phyloP scores from a whole-genome alignment of 1,140 invertebrate species.

The Hyles euphorbiae region DNA sequence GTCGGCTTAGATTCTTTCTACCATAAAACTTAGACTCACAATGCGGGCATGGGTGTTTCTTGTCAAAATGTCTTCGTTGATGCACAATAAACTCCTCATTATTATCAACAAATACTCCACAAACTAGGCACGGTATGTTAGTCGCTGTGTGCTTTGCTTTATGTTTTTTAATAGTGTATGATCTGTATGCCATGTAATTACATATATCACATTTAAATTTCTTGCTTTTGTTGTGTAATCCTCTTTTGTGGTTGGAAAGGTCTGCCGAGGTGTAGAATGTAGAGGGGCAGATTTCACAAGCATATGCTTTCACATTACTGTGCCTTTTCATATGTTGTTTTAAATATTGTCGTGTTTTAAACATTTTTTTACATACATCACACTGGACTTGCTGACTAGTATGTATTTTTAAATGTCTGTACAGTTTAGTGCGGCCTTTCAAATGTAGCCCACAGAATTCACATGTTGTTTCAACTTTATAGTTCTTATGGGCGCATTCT shows the following conservation, averaged over 20 bases:
- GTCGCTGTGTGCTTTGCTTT: constrained; percentile 36
- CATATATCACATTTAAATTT: constrained; percentile 46
- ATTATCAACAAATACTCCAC: constrained; percentile 42
- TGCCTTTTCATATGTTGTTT: constrained; percentile 48
- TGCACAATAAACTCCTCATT: constrained; percentile 34
- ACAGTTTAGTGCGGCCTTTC: constrained; percentile 35
- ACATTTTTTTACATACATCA: constrained; percentile 42
- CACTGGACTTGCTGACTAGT: constrained; percentile 30
- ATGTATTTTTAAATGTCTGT: constrained; percentile 46
- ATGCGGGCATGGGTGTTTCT: constrained; percentile 32
- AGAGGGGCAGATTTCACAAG: constrained; percentile 51
- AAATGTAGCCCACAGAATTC: constrained; percentile 50
- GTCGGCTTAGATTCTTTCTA: constrained; percentile 27
- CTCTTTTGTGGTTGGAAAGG: constrained; percentile 48
- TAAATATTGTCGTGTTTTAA: constrained; percentile 27
- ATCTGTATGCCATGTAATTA: constrained; percentile 32
- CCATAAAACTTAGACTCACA: constrained; percentile 32
- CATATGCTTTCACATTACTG: constrained; percentile 37
- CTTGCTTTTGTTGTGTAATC: constrained; percentile 35
- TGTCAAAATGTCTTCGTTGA: constrained; percentile 38
- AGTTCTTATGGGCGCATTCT: constrained; percentile 40
- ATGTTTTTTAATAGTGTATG: constrained; percentile 32
- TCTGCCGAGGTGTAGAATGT: constrained; percentile 47
- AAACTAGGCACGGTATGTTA: constrained; percentile 43
- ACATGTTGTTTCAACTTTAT: constrained; percentile 42